phyloP scores from a whole-genome alignment of 2,113 vertebrate species.

The human (Homo sapiens) region DNA sequence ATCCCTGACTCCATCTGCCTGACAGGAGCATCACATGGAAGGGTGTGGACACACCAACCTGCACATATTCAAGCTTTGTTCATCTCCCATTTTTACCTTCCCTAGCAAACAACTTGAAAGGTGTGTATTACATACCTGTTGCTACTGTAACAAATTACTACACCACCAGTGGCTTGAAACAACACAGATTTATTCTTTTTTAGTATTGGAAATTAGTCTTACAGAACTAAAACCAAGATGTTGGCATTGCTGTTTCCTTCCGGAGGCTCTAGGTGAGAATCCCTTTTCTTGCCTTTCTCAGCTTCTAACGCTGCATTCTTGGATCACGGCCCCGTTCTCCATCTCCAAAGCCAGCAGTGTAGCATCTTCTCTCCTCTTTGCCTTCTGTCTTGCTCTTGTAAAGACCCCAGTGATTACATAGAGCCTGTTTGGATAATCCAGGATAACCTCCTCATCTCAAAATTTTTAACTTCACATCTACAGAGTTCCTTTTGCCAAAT shows the following conservation, averaged over 20 bases:
- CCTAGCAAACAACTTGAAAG: not conserved
- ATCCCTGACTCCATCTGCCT: accelerated
- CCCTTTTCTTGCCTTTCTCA: not conserved
- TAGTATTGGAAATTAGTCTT: not conserved
- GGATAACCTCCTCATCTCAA: not conserved
- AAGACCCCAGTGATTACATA: not conserved
- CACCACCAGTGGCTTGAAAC: not conserved
- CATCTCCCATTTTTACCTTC: not conserved
- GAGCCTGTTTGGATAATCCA: not conserved
- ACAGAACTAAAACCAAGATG: not conserved
- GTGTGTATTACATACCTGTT: not conserved
- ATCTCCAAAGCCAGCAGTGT: not conserved
- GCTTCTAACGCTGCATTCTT: not conserved
- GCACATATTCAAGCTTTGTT: not conserved
- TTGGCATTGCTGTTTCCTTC: not conserved
- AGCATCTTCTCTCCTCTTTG: not conserved
- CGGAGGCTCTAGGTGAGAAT: not conserved
- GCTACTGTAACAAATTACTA: not conserved
- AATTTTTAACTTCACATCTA: not conserved
- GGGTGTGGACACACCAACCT: not conserved
- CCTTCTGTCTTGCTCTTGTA: not conserved
- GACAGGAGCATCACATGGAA: not conserved
- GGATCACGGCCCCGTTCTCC: not conserved
- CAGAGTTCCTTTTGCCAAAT: not conserved
- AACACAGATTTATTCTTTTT: not conserved